Conservation (phyloP, 1,140 invertebrate species). For the Lineus longissimus region DNA sequence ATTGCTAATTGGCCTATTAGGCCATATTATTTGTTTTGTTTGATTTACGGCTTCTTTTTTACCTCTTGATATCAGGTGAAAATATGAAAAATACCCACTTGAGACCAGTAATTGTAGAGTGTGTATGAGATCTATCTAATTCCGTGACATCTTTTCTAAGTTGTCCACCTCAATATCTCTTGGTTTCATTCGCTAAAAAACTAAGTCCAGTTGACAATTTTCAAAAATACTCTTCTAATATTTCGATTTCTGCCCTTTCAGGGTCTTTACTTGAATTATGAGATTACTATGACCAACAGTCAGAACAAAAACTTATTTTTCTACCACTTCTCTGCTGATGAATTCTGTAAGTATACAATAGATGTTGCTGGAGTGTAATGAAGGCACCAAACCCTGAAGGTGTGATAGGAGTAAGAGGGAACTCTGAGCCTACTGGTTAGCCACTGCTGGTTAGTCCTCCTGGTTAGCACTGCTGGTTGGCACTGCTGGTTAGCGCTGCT, state of each 20-base stretch:
- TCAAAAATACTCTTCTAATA: constrained; percentile 10
- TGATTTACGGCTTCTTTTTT: no score
- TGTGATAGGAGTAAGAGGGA: background rate
- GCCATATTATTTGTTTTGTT: no score
- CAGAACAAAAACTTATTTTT: constrained; percentile 70
- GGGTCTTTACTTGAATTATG: constrained; percentile 68
- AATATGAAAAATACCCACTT: no score
- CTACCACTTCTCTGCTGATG: constrained; percentile 85
- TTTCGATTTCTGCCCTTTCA: constrained; percentile 43
- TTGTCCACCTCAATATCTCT: no score
- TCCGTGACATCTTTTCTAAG: no score
- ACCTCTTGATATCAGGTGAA: no score
- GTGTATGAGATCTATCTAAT: no score
- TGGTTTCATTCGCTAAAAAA: no score
- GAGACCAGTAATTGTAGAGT: no score
- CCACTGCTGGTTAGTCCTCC: background rate
- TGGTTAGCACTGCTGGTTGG: background rate
- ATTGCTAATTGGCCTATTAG: no score
- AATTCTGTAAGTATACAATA: constrained; percentile 75
- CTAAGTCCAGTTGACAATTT: no score
- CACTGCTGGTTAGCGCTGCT: no score
- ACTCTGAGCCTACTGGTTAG: background rate
- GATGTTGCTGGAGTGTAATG: background rate
- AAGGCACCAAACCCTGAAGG: background rate
- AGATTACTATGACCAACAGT: constrained; percentile 77